Evolutionary conservation across 2,113 vertebrate genomes (phyloP).

Genomic region (Sinocyclocheilus anshuiensis): DNA sequence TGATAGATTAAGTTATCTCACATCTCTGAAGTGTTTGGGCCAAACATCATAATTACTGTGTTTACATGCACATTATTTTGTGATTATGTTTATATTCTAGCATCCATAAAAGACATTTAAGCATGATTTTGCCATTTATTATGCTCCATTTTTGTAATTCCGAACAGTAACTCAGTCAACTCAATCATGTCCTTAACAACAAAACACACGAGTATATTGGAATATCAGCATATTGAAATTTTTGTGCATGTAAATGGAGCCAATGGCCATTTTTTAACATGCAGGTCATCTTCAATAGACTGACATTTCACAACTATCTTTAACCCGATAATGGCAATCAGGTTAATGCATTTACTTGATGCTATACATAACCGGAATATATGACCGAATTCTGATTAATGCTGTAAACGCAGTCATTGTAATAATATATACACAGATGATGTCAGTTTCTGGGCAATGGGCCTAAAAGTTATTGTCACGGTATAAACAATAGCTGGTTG

Average conservation of each 20-base stretch:
- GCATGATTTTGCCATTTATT: not conserved
- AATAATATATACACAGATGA: conserved; percentile 47
- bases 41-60: conserved; percentile 9
- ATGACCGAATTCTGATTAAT: not conserved
- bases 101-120: too few relatives aligned
- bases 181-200: not conserved
- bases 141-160: not conserved
- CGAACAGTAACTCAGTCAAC: not conserved
- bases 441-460: conserved; percentile 53
- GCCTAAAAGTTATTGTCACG: conserved; percentile 47
- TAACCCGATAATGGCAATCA: not conserved
- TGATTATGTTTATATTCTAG: not conserved
- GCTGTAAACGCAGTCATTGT: conserved; percentile 1
- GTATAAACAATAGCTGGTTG: conserved; percentile 46
- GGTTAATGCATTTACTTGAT: not conserved
- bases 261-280: not conserved
- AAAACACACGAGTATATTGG: not conserved
- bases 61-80: not conserved
- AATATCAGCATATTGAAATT: not conserved
- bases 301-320: not conserved
- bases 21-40: conserved; percentile 4
- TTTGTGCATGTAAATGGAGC: not conserved
- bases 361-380: not conserved
- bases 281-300: not conserved
- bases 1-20: conserved; percentile 15